Conservation (phyloP, 2,113 vertebrate species). For the cat (Felis catus) region DNA sequence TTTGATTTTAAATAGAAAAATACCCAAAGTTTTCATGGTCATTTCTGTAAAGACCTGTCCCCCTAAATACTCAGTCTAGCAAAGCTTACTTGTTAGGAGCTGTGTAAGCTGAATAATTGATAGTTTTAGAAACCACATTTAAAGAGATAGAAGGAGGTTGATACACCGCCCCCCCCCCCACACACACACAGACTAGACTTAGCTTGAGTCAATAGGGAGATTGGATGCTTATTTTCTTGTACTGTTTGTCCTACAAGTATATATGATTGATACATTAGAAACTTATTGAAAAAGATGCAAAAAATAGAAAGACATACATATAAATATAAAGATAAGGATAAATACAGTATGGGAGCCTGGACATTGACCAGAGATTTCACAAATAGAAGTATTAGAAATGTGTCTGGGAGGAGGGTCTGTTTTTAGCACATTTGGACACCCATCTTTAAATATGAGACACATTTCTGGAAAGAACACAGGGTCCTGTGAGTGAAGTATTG, state of each 20-base stretch:
- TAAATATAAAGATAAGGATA: slow-evolving; percentile 51
- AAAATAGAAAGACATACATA: slow-evolving; percentile 58
- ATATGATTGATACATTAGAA: slow-evolving; percentile 29
- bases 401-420: slow-evolving; percentile 35
- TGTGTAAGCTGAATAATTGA: not conserved
- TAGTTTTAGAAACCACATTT: not conserved
- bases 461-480: slow-evolving; percentile 68
- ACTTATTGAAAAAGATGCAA: not conserved
- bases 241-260: not conserved
- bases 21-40: not conserved
- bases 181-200: not conserved
- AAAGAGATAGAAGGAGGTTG: not conserved
- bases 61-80: not conserved
- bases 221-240: not conserved
- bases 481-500: slow-evolving; percentile 23
- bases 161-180: not conserved
- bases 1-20: slow-evolving; percentile 30
- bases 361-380: slow-evolving; percentile 38
- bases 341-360: slow-evolving; percentile 64
- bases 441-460: slow-evolving; percentile 66
- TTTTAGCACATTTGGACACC: slow-evolving; percentile 50
- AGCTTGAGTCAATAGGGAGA: not conserved
- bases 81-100: not conserved
- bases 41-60: not conserved
- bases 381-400: slow-evolving; percentile 61